Conservation (phyloP, 1,140 invertebrate genomes). For the Magallana ariakensis region DNA sequence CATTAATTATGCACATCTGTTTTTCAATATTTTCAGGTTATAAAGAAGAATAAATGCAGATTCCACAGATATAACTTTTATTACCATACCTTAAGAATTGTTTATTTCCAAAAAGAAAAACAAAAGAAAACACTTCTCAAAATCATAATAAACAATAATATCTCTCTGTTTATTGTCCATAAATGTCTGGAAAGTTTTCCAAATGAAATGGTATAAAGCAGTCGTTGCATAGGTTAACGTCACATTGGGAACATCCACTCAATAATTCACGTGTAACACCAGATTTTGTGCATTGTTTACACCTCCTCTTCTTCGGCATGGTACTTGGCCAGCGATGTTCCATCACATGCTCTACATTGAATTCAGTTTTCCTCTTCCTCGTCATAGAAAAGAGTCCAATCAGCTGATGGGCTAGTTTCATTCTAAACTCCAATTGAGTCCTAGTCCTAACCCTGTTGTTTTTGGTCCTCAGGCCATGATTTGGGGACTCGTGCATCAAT, state of each 20-base stretch:
- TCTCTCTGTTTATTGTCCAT: not conserved
- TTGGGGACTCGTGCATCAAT: conserved; percentile 30
- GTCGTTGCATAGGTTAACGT: conserved; percentile 4
- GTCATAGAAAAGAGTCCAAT: not conserved
- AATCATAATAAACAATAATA: not conserved
- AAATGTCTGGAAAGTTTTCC: not conserved
- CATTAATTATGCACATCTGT: not conserved
- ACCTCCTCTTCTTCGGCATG: conserved; percentile 23
- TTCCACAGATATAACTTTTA: conserved; percentile 20
- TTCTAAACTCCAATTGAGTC: conserved; percentile 27
- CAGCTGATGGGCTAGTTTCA: conserved; percentile 25
- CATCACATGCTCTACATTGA: not conserved
- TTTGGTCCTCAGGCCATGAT: conserved; percentile 32
- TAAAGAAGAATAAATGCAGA: not conserved
- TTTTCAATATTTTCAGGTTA: not conserved
- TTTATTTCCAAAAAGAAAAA: not conserved
- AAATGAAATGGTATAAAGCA: conserved; percentile 7
- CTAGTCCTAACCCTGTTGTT: conserved; percentile 16
- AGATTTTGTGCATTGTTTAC: conserved; percentile 13
- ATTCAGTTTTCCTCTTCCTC: not conserved
- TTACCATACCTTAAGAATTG: not conserved
- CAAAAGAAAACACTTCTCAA: not conserved
- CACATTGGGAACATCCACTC: not conserved
- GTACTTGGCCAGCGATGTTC: conserved; percentile 9
- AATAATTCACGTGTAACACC: not conserved